Conservation (phyloP, 2,888 invertebrate species). For the Yponomeuta cagnagella region DNA sequence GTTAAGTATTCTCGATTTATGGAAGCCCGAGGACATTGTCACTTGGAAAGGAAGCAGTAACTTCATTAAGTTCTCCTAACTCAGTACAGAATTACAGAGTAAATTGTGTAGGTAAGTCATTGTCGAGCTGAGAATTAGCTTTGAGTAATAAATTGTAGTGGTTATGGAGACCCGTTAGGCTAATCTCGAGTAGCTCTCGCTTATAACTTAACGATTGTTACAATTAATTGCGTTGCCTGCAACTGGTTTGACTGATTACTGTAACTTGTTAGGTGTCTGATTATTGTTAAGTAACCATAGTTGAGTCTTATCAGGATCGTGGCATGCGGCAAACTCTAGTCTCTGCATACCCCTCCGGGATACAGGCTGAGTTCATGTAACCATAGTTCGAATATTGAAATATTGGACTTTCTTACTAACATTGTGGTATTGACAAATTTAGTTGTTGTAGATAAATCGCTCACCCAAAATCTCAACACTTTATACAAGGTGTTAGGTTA, state of each 20-base stretch:
- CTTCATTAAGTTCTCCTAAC: not conserved
- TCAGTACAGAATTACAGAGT: not conserved
- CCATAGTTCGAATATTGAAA: no score
- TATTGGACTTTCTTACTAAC: no score
- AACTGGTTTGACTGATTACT: not conserved
- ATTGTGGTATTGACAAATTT: no score
- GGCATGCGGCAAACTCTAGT: no score
- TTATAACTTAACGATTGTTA: not conserved
- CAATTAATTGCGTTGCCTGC: not conserved
- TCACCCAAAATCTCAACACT: not conserved
- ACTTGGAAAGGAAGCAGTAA: slow-evolving; percentile 8
- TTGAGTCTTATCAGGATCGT: no score
- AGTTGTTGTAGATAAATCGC: no score
- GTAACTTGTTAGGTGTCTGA: not conserved
- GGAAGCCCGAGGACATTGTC: slow-evolving; percentile 8
- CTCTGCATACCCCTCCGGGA: no score
- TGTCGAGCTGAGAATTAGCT: not conserved
- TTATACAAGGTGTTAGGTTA: not conserved
- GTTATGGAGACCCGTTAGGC: slow-evolving; percentile 1
- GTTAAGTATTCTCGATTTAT: slow-evolving; percentile 6
- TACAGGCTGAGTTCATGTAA: no score
- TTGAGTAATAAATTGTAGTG: slow-evolving; percentile 5
- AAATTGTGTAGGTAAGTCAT: slow-evolving; percentile 6
- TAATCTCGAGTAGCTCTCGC: slow-evolving; percentile 6
- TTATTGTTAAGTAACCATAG: not conserved